Base-by-base conservation (phyloP, 2,797 vertebrate genomes). In the Diceros bicornis region DNA sequence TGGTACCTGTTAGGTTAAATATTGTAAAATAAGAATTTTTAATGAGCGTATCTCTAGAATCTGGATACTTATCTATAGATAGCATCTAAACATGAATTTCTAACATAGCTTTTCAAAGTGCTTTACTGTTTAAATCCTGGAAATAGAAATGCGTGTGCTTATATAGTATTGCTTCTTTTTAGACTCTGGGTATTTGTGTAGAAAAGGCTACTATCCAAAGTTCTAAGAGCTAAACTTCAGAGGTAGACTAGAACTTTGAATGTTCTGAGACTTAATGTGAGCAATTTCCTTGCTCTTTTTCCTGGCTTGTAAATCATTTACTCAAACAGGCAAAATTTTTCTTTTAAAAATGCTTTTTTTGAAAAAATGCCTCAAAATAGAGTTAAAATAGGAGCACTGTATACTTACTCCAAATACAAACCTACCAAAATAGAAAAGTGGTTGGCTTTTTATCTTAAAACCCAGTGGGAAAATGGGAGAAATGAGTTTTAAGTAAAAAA, bases 221-320 rank as follows among this genome's bases (percentile, higher is more conserved):
- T 96, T 96, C 94, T 84, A 84, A 94, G 75, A 97, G 44, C 7
- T 86, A 82, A 95, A 71, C 59, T 66, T 92, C 64, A 87, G 50
- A 90, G 13, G 27, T 59, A 84, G 41, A 90, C n/a, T 55, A 94
- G 59, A 97, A 90, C 84, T 97, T 77, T 61, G 29, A 94, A 92
- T 77, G 41, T 57, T 95, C 69, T 92, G 37, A 84, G 81, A 90
- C 62, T 94, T 85, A 87, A 87, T 84, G 61, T 68, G 61, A 96
- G 41, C 55, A 81, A 79, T 96, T 93, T 89, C 29, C 55, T 86
- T 96, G 59, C 66, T 95, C 82, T 72, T 96, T 91, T 87, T 41
- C 59, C 57, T 91, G 32, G 27, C 59, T 95, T 64, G 41, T 91
- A 97, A 93, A 95, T 86, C 55, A 94, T 94, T 96, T 87, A 91